Base-by-base conservation (phyloP, 2,888 invertebrate species). In the Autographa gamma region DNA sequence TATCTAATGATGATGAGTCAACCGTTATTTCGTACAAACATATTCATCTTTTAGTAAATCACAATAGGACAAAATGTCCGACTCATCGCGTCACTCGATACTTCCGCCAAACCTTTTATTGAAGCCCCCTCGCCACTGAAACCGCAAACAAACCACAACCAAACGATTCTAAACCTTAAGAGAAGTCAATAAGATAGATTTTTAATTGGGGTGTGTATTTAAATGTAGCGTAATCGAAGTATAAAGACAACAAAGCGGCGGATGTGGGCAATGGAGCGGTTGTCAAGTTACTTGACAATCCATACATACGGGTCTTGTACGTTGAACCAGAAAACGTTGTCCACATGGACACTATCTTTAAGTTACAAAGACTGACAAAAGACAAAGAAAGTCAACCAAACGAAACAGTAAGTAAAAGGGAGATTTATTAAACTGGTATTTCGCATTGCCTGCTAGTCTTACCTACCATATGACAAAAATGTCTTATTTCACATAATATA, bases 11-110 rank as follows among this genome's bases (percentile, higher is more conserved):
- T 19, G 32, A 38, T 80, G 77, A 78, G 25, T 78, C 80, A 78
- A 31, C 58, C 52, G 62, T 19, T n/a, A 52, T n/a, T 64, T 43
- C 32, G n/a, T 60, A 60, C 19, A 66, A 41, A 62, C 38, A 25
- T 38, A 74, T 71, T 58, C 62, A 71, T 77, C 67, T 71, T 67
- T 70, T 71, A 67, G 32, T 43, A 73, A 80, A 73, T 69, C 78
- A 77, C 73, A 81, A 77, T 70, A 81, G 66, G 48, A 72, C 72
- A 76, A 67, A 78, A 71, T 81, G 63, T 66, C 63, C 80, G 60
- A 76, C 69, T 83, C 83, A 81, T 78, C 73, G 65, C 63, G 83
- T 71, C 66, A 83, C 72, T 81, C 71, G 60, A 81, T 83, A 83
- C 71, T 76, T 83, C 81, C 83, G 83, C 66, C 66, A 67, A 65